These are phyloP conservation scores for Proterorhinus semilunaris DNA, from an alignment of 2,113 vertebrate genomes.

Conservation along the genomic window DNA sequence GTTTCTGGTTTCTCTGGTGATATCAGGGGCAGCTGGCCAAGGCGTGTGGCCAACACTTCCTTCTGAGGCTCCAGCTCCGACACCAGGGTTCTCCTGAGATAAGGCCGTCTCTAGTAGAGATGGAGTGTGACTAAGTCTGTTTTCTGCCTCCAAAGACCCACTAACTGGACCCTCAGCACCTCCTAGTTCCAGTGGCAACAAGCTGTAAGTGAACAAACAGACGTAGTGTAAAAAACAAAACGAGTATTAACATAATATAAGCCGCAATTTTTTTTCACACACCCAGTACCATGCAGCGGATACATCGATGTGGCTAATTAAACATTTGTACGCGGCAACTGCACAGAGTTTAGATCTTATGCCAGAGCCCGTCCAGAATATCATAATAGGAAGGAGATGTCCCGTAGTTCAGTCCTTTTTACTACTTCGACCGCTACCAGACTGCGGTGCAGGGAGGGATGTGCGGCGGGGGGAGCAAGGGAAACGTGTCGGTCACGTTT, in stretches of 20 bases:
- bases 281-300: no score
- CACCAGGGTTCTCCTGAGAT: slow-evolving; percentile 82
- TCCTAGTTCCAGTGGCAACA: slow-evolving; percentile 82
- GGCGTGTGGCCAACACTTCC: slow-evolving; percentile 77
- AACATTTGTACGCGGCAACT: no score
- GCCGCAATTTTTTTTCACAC: no score
- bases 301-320: no score
- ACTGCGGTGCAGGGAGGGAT: no score
- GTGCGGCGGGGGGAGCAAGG: no score
- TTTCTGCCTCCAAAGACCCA: slow-evolving; percentile 76
- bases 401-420: no score
- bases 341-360: no score
- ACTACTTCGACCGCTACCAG: no score
- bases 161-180: slow-evolving; percentile 65
- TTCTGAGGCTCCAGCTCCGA: slow-evolving; percentile 73
- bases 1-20: slow-evolving; percentile 94
- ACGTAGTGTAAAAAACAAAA: background rate
- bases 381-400: no score
- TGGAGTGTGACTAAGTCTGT: slow-evolving; percentile 81
- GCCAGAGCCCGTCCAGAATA: no score
- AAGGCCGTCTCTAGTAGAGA: slow-evolving; percentile 87
- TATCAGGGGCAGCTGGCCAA: slow-evolving; percentile 95
- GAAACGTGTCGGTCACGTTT: no score
- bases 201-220: slow-evolving; percentile 48
- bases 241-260: background rate